phyloP scores from a whole-genome alignment of 2,888 invertebrate genomes.

The Drosophila sordidula region DNA sequence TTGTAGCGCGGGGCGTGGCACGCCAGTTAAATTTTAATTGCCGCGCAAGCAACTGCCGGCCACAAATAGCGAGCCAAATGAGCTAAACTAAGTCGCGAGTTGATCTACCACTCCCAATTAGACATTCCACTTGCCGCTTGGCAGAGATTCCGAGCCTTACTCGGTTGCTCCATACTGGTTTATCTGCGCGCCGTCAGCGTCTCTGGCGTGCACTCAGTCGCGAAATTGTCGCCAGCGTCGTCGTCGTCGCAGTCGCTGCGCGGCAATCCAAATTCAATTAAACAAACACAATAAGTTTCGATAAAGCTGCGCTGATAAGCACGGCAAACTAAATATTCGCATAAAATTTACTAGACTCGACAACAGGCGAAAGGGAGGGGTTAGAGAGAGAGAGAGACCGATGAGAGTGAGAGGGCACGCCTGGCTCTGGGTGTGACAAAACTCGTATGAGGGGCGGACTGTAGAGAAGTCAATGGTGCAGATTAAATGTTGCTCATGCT shows the following conservation, averaged over 20 bases:
- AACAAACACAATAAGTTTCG: constrained; percentile 85
- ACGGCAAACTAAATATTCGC: constrained; percentile 81
- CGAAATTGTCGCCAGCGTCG: constrained; percentile 73
- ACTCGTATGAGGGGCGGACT: constrained; percentile 44
- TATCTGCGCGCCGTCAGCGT: constrained; percentile 59
- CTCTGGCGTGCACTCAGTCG: constrained; percentile 65
- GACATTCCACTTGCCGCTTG: constrained; percentile 42
- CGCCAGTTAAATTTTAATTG: constrained; percentile 79
- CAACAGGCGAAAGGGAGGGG: neutral
- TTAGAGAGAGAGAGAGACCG: constrained; percentile 1
- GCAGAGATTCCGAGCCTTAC: too few relatives aligned
- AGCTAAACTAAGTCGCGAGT: constrained; percentile 73
- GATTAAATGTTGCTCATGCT: constrained; percentile 76
- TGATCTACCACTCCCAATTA: constrained; percentile 80
- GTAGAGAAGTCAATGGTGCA: constrained; percentile 83
- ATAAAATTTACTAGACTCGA: constrained; percentile 67
- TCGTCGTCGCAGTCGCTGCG: constrained; percentile 25
- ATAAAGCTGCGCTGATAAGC: constrained; percentile 83
- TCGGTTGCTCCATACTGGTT: constrained; percentile 30
- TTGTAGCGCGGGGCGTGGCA: constrained; percentile 58
- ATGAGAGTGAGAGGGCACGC: constrained; percentile 13
- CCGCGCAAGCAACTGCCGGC: constrained; percentile 31
- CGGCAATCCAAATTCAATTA: constrained; percentile 84
- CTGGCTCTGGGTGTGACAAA: constrained; percentile 36
- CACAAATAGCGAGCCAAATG: constrained; percentile 67